phyloP scores from a whole-genome alignment of 2,888 invertebrate genomes.

The Anthophora plumipes region DNA sequence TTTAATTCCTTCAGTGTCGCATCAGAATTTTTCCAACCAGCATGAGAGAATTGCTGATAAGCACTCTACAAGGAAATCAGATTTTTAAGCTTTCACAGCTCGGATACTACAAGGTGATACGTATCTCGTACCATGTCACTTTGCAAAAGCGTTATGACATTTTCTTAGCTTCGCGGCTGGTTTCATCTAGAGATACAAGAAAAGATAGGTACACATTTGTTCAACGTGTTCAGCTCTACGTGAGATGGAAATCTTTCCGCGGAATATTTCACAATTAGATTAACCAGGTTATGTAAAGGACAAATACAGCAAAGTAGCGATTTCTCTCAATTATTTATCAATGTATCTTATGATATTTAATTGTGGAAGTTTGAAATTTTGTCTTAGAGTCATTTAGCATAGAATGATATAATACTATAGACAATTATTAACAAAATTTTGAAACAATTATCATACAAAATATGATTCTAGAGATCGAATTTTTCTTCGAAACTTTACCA shows the following conservation, averaged over 20 bases:
- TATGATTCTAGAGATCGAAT: no score
- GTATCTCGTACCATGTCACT: not conserved
- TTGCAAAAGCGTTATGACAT: not conserved
- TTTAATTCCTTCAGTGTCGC: not conserved
- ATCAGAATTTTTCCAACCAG: not conserved
- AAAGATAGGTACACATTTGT: not conserved
- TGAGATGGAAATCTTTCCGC: not conserved
- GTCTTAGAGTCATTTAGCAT: no score
- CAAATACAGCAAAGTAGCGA: not conserved
- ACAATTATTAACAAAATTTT: no score
- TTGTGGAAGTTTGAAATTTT: not conserved
- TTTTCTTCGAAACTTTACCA: no score
- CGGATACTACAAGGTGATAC: not conserved
- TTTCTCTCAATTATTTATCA: not conserved
- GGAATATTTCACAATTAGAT: not conserved
- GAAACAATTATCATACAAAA: no score
- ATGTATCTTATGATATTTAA: not conserved
- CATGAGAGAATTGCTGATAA: slow-evolving; percentile 7
- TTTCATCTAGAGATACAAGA: not conserved
- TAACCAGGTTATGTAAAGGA: not conserved
- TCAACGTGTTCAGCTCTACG: not conserved
- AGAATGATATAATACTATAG: no score
- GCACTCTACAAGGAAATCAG: not conserved
- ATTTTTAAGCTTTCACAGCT: not conserved
- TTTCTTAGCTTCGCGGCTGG: not conserved